A percentile compares a stretch with the other conserved stretches of the same genome.
These are phyloP conservation scores for Rhodeus uyekii DNA, from an alignment of 2,797 vertebrate species.

Conservation along the genomic window DNA sequence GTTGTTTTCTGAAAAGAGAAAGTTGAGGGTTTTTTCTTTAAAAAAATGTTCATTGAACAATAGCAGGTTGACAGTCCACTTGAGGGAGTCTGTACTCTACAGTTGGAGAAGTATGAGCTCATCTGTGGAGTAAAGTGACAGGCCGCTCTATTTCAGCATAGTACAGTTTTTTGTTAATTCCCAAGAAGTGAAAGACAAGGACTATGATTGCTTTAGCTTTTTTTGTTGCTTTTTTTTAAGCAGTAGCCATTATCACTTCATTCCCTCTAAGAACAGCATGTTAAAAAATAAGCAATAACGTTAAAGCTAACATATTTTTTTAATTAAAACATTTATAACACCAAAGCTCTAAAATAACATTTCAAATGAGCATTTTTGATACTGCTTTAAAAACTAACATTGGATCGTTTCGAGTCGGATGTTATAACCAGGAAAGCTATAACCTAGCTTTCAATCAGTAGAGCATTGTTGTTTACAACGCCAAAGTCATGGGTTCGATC, in stretches of 20 bases:
- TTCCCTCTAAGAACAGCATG: not conserved
- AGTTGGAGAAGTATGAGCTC: not conserved
- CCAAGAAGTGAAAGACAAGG: not conserved
- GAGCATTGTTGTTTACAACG: no score
- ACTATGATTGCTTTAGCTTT: not conserved
- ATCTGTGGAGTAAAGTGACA: not conserved
- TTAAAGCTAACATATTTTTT: not conserved
- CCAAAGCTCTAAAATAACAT: no score
- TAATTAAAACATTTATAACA: not conserved
- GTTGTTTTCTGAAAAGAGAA: conserved; percentile 1
- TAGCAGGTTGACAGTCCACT: conserved; percentile 21
- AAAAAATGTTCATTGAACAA: conserved; percentile 22
- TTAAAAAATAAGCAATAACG: not conserved
- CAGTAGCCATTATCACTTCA: not conserved
- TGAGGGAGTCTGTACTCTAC: conserved; percentile 32
- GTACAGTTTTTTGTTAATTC: not conserved
- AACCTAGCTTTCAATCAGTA: no score
- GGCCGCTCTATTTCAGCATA: not conserved
- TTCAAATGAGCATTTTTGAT: not conserved
- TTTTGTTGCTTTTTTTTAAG: not conserved
- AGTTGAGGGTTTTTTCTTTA: not conserved
- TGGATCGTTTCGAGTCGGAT: not conserved
- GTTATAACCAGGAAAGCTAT: no score
- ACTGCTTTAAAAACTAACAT: not conserved
- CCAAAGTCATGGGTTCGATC: no score